These are phyloP conservation scores for Falco concolor DNA, from an alignment of 2,797 vertebrate genomes.

Conservation along the genomic window DNA sequence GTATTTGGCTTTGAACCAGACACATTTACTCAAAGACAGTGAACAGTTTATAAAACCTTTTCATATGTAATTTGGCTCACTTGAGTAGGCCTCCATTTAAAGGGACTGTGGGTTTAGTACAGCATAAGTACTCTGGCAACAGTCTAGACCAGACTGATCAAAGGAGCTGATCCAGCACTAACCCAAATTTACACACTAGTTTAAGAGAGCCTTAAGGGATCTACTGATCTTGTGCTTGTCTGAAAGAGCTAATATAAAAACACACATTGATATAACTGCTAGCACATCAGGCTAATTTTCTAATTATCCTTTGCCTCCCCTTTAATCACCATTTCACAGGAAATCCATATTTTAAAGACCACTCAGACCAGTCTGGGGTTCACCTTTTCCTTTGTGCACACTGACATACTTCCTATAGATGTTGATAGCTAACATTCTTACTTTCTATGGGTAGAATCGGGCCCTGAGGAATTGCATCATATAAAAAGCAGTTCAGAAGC, in stretches of 20 bases:
- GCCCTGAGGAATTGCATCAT: constrained; percentile 16
- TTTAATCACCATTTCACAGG: constrained; percentile 3
- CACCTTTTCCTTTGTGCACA: background rate
- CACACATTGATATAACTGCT: background rate
- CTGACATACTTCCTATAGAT: background rate
- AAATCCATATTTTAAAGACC: background rate
- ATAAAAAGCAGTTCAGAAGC: constrained; percentile 38
- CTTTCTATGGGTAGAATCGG: background rate
- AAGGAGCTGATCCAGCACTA: constrained; percentile 18
- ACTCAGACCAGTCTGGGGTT: background rate
- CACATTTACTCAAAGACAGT: background rate
- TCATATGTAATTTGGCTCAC: background rate
- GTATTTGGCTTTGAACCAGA: background rate
- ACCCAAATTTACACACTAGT: background rate
- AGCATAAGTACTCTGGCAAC: background rate
- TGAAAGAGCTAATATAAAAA: background rate
- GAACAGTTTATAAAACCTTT: background rate
- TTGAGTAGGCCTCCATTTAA: background rate
- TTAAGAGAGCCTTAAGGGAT: background rate
- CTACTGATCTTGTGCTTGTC: background rate
- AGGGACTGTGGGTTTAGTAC: background rate
- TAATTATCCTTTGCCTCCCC: background rate
- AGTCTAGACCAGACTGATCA: constrained; percentile 7
- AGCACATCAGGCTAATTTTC: background rate
- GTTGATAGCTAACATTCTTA: constrained; percentile 25